Percentiles rank a stretch among this genome's conserved stretches.
phyloP scores from a whole-genome alignment of 1,140 invertebrate genomes.

The Zaprionus africanus region DNA sequence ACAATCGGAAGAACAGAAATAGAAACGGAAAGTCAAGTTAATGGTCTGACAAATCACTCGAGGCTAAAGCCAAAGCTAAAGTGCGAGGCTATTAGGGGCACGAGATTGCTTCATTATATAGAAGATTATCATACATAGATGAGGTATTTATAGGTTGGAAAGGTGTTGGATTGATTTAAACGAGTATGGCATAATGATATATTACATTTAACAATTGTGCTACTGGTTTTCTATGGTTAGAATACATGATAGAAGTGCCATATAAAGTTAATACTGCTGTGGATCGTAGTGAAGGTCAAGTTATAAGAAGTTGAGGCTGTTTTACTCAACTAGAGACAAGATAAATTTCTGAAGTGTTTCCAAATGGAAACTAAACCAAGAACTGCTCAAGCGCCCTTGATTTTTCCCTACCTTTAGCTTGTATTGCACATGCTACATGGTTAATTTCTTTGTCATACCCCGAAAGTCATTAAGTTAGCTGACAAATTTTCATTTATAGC shows the following conservation, averaged over 20 bases:
- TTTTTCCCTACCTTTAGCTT: neutral
- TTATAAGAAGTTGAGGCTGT: neutral
- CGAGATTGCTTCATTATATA: neutral
- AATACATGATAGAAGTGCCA: neutral
- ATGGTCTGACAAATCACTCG: neutral
- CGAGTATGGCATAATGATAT: neutral
- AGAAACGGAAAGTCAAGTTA: neutral
- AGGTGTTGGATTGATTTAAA: neutral
- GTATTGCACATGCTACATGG: neutral
- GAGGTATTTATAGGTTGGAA: neutral
- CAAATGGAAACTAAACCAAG: neutral
- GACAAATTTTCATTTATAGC: constrained; percentile 12
- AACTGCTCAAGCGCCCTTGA: neutral
- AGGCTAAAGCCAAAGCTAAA: neutral
- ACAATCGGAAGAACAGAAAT: neutral
- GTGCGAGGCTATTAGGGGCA: too few species aligned
- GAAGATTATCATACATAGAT: neutral
- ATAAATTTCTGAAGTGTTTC: neutral
- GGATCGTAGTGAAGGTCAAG: neutral
- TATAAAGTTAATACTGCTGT: neutral
- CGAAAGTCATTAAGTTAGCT: neutral
- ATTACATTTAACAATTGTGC: too few species aligned
- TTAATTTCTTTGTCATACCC: neutral
- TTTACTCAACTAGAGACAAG: neutral
- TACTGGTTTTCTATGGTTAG: neutral